Evolutionary conservation across 2,888 invertebrate genomes (phyloP), one percentile per base, ranked within the genome.

Genomic region (Calameuta pallipes): DNA sequence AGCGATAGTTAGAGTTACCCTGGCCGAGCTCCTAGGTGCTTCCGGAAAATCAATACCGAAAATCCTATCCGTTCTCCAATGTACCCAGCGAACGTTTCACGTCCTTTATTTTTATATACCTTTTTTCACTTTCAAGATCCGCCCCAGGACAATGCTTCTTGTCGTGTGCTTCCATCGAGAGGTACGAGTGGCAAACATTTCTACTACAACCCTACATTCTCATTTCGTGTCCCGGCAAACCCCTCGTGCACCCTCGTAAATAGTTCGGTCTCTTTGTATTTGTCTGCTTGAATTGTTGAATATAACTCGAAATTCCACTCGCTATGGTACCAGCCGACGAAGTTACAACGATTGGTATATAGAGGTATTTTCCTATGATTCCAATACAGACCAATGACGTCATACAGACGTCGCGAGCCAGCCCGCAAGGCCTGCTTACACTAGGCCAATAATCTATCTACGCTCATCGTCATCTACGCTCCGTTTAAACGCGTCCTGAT

Each of bases 31-130:
- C 31, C 31, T 15, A 34, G 71, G 31, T 34, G 31, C 71, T 71
- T 71, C 71, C 15, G 13, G 71, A 23, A 56, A 71, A 71, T 71
- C 71, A 71, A 71, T 71, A 71, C 71, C 71, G 71, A 71, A 71
- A 71, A 71, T 71, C 12, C 71, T 31, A 23, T 56, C 56, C 56
- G 56, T 56, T 56, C 56, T 23, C 23, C 56, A 23, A 23, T 56
- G 56, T 56, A 56, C 23, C 23, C 56, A 23, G 56, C 56, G 23
- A 56, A 23, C 56, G 9, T 56, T 56, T 56, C 56, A 23, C 6
- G 23, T 56, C 23, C 56, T 56, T 56, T 56, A 56, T 23, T 56
- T 23, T 56, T 23, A 23, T 23, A 56, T 56, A 23, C 23, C 23
- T 56, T 56, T 23, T 9, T 56, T 15, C 56, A 56, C 23, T 56